Conservation (phyloP, 2,888 invertebrate genomes). For the Kuschelorhynchus macadamiae region DNA sequence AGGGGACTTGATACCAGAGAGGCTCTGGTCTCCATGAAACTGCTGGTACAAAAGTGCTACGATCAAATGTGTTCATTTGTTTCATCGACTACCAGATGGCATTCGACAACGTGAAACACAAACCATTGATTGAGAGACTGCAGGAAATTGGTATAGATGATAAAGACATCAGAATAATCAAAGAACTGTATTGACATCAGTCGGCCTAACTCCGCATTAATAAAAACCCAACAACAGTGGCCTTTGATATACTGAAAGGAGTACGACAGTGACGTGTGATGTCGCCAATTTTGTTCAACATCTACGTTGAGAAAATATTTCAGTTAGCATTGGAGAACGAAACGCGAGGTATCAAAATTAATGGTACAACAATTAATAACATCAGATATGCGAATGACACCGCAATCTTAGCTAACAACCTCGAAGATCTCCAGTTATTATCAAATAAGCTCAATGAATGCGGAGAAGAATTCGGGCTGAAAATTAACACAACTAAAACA, state of each 20-base stretch:
- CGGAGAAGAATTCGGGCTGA: no score
- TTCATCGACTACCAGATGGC: neutral
- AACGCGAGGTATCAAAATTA: neutral
- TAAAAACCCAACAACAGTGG: neutral
- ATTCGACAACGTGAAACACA: neutral
- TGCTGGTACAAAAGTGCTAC: no score
- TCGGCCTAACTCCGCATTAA: neutral
- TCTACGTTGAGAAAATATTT: neutral
- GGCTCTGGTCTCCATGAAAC: slow-evolving; percentile 1
- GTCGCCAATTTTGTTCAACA: neutral
- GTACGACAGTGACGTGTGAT: neutral
- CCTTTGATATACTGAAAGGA: no score
- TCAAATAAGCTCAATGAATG: no score
- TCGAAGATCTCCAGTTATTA: neutral
- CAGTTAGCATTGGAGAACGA: slow-evolving; percentile 12
- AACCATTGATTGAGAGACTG: neutral
- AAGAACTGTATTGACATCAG: no score
- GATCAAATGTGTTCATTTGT: slow-evolving; percentile 5
- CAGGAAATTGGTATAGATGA: neutral
- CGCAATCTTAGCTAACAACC: slow-evolving; percentile 1
- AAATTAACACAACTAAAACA: no score
- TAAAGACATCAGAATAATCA: no score
- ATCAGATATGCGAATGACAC: neutral
- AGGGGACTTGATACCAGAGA: slow-evolving; percentile 37
- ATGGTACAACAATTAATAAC: neutral